Evolutionary conservation across 1,140 invertebrate genomes (phyloP).

Genomic region (Drosophila eugracilis): DNA sequence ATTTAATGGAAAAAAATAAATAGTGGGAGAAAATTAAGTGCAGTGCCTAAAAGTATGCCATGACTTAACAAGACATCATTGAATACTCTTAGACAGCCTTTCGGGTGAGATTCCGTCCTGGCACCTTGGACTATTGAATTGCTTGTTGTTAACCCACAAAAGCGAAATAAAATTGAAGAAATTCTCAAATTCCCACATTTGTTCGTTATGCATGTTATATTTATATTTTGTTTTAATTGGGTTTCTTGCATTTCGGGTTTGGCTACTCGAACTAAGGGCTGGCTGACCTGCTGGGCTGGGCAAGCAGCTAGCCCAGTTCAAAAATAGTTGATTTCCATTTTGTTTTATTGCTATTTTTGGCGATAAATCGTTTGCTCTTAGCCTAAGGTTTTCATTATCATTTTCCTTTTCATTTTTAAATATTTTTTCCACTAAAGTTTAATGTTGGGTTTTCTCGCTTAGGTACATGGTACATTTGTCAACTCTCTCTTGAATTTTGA

Average conservation of each 20-base stretch:
- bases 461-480: conserved; percentile 51
- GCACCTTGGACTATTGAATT: no score
- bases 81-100: not conserved
- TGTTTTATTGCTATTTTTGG: conserved; percentile 5
- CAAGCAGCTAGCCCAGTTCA: conserved; percentile 75
- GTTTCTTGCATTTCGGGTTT: conserved; percentile 11
- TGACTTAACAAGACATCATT: not conserved
- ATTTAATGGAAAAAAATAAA: not conserved
- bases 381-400: conserved; percentile 18
- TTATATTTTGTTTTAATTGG: conserved; percentile 1
- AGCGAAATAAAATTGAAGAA: conserved; percentile 25
- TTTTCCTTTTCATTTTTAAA: not conserved
- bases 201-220: not conserved
- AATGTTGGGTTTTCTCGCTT: not conserved
- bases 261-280: conserved; percentile 58
- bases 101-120: no score
- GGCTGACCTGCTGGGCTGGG: conserved; percentile 74
- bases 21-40: not conserved
- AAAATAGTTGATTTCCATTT: conserved; percentile 38
- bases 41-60: not conserved
- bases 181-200: conserved; percentile 19
- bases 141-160: not conserved
- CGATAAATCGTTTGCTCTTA: conserved; percentile 21
- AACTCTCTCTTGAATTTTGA: conserved; percentile 33
- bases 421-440: conserved; percentile 4